A percentile compares a stretch with the other conserved stretches of the same genome.
These are phyloP conservation scores for Tapirus terrestris DNA, from an alignment of 2,113 vertebrate species.

Conservation along the genomic window DNA sequence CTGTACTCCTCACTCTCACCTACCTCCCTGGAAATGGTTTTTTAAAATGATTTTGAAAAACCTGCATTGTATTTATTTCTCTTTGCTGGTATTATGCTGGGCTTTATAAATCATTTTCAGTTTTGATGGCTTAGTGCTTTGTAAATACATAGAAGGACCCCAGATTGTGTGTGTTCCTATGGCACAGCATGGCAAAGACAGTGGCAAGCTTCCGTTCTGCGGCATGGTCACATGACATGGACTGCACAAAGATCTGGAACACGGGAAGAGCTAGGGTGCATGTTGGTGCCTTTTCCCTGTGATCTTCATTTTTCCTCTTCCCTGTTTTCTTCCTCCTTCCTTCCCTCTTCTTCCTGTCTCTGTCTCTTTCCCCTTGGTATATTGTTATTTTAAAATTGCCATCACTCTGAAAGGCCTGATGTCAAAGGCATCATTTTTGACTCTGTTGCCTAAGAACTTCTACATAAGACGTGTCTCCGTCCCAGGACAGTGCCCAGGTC, in stretches of 20 bases:
- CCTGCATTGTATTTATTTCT: background rate
- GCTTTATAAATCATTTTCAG: background rate
- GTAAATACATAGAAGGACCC: background rate
- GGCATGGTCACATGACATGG: background rate
- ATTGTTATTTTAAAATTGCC: background rate
- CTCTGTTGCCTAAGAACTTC: background rate
- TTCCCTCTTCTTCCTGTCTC: background rate
- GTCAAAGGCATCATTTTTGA: background rate
- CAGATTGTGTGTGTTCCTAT: background rate
- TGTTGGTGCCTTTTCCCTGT: background rate
- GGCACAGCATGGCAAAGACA: background rate
- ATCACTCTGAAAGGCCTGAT: background rate
- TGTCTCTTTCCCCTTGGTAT: background rate
- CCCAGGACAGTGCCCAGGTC: background rate
- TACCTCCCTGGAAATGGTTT: background rate
- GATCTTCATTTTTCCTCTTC: background rate
- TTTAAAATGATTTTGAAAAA: background rate
- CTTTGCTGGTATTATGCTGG: background rate
- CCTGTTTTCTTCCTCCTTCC: background rate
- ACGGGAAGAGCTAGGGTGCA: no score
- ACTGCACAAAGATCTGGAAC: background rate
- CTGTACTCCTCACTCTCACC: background rate
- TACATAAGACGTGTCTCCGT: background rate
- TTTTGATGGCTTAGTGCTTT: background rate
- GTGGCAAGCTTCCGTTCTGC: background rate